phyloP scores from a whole-genome alignment of 2,888 invertebrate species.

The Sinodicranocentrus sp. region DNA sequence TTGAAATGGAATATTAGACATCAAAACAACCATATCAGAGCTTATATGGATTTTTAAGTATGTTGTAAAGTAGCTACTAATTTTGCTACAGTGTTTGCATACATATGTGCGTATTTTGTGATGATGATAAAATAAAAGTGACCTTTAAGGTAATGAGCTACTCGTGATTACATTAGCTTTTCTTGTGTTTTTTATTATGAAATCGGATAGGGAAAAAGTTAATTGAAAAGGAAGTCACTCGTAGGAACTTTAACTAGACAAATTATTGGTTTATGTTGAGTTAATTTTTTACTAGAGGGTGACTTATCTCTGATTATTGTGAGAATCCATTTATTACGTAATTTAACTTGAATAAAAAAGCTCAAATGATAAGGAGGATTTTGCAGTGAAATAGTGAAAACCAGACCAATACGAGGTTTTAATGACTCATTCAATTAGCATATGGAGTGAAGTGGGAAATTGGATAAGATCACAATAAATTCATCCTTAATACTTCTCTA shows the following conservation, averaged over 20 bases:
- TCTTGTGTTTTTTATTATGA: too few species aligned
- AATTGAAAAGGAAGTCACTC: slow-evolving; percentile 1
- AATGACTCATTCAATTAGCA: background rate
- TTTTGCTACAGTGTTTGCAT: too few species aligned
- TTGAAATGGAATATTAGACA: slow-evolving; percentile 26
- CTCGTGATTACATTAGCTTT: too few species aligned
- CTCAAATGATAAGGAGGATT: background rate
- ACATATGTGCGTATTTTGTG: too few species aligned
- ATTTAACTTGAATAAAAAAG: background rate
- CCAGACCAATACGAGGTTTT: background rate
- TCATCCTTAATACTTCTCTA: too few species aligned
- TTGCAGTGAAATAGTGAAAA: slow-evolving; percentile 22
- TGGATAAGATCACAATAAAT: background rate
- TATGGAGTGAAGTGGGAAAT: background rate
- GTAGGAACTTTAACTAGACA: background rate
- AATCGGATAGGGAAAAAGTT: background rate
- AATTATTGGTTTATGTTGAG: slow-evolving; percentile 40
- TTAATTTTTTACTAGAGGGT: slow-evolving; percentile 12
- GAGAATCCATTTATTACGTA: slow-evolving; percentile 22
- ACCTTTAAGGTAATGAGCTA: too few species aligned
- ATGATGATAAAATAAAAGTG: too few species aligned
- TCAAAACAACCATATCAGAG: slow-evolving; percentile 8
- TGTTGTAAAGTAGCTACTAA: background rate
- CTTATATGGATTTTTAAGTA: slow-evolving; percentile 17
- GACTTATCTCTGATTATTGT: slow-evolving; percentile 38